Evolutionary conservation across 2,797 vertebrate species (phyloP).

Genomic region (Pristis pectinata): DNA sequence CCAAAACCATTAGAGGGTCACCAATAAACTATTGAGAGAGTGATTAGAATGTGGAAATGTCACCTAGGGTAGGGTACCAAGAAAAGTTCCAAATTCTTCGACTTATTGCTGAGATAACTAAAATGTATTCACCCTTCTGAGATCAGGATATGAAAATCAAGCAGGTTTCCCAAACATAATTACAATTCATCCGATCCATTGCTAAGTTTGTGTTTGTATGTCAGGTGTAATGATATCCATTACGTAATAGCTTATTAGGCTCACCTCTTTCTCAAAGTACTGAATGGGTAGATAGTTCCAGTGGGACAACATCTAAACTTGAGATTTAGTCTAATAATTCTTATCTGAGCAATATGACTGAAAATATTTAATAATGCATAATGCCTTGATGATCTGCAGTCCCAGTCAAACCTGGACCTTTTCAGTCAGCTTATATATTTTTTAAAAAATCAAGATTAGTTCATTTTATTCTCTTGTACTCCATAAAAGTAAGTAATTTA

Average conservation of each 20-base stretch:
- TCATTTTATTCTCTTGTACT: neutral
- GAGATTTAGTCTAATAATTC: neutral
- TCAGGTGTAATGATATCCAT: neutral
- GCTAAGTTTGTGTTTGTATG: neutral
- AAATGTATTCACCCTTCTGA: neutral
- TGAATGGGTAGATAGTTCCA: neutral
- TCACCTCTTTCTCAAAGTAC: neutral
- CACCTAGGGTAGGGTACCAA: neutral
- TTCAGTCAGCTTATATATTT: neutral
- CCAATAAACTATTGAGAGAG: no score
- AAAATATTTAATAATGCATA: neutral
- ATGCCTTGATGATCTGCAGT: neutral
- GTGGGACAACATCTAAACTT: neutral
- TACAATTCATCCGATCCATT: neutral
- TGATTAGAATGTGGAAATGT: neutral
- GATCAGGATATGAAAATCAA: neutral
- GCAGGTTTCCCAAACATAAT: neutral
- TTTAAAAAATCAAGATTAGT: neutral
- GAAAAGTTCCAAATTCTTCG: neutral
- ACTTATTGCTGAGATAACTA: neutral
- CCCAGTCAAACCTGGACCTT: neutral
- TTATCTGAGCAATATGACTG: neutral
- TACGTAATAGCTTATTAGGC: neutral
- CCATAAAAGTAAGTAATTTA: neutral
- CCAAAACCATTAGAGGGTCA: no score